phyloP scores from a whole-genome alignment of 23 tunicate genomes.

The Styela clava region DNA sequence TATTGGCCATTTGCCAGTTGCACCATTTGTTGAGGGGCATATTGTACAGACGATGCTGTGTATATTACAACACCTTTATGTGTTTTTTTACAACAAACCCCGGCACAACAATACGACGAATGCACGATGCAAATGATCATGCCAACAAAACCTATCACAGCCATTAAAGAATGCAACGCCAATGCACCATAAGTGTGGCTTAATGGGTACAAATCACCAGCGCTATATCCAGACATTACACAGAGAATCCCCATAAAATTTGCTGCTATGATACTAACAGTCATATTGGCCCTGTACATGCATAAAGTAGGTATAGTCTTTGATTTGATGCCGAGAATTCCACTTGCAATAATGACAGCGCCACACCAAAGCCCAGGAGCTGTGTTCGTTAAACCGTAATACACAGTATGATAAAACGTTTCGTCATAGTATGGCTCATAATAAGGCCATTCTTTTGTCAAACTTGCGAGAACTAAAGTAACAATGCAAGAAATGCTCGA shows the following conservation, averaged over 20 bases:
- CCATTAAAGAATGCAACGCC: background rate
- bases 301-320: background rate
- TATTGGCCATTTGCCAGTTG: constrained; percentile 15
- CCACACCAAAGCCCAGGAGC: background rate
- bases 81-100: background rate
- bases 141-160: background rate
- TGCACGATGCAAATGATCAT: background rate
- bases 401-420: background rate
- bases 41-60: background rate
- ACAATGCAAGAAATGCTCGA: background rate
- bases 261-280: background rate
- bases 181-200: background rate
- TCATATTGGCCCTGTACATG: background rate
- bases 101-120: background rate
- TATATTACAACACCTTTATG: background rate
- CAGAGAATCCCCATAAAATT: background rate
- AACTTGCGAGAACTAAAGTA: background rate
- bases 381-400: background rate
- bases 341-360: background rate
- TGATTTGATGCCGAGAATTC: background rate
- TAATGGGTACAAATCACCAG: background rate
- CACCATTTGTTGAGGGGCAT: constrained; percentile 7
- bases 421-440: background rate
- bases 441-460: background rate
- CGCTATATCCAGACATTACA: background rate